phyloP scores from a whole-genome alignment of 1,140 invertebrate species.

The Dendrolimus punctatus region DNA sequence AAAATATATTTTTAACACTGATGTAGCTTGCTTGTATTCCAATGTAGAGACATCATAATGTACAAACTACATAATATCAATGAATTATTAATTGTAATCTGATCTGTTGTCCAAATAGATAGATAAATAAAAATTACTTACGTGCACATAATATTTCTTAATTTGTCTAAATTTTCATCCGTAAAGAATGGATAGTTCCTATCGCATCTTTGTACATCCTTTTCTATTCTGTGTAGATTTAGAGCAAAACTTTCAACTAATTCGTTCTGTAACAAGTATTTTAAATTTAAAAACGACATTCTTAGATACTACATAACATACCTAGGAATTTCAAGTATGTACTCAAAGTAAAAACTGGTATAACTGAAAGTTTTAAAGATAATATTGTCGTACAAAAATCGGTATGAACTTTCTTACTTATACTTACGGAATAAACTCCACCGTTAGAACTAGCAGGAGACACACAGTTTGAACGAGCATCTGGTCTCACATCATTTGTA shows the following conservation, averaged over 20 bases:
- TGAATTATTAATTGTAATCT: background rate
- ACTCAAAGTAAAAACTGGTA: no score
- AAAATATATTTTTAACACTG: no score
- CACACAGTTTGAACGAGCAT: slow-evolving; percentile 73
- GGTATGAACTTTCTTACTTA: background rate
- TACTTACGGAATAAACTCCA: slow-evolving; percentile 86
- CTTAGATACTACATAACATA: no score
- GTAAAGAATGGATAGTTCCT: slow-evolving; percentile 94
- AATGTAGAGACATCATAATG: no score
- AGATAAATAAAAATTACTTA: slow-evolving; percentile 66
- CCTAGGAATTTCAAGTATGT: no score
- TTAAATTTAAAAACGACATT: no score
- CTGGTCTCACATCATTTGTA: slow-evolving; percentile 36
- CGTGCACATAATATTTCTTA: slow-evolving; percentile 98
- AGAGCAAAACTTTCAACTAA: slow-evolving; percentile 89
- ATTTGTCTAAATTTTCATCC: slow-evolving; percentile 90
- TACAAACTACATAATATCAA: no score
- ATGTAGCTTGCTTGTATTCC: no score
- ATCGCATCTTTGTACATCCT: slow-evolving; percentile 96
- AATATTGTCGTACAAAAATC: no score
- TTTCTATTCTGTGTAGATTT: slow-evolving; percentile 95
- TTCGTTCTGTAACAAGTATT: slow-evolving; percentile 76
- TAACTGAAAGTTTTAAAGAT: no score
- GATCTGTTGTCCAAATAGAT: background rate
- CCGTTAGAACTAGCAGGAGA: slow-evolving; percentile 89